These are phyloP conservation scores for Taeniopygia guttata DNA, from an alignment of 2,797 vertebrate genomes.

Conservation along the genomic window DNA sequence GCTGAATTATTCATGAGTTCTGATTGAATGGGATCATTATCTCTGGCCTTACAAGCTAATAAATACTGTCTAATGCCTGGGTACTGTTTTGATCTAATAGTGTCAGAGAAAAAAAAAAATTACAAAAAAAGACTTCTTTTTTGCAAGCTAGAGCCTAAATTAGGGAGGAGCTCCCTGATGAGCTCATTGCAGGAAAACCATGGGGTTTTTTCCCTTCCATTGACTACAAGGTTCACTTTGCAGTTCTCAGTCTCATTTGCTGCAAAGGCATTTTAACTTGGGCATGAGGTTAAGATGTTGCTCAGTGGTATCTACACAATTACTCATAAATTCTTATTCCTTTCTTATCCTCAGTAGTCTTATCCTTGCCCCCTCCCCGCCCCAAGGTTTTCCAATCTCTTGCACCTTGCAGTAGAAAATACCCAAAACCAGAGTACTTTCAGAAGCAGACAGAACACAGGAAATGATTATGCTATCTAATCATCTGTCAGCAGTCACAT, in stretches of 20 bases:
- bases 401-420: background rate
- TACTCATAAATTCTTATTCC: background rate
- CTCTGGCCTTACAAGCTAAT: constrained; percentile 79
- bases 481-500: constrained; percentile 62
- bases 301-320: background rate
- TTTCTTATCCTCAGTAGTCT: background rate
- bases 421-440: constrained; percentile 12
- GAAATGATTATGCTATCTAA: constrained; percentile 56
- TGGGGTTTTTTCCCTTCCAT: background rate
- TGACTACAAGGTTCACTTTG: constrained; percentile 22
- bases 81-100: constrained; percentile 79
- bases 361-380: background rate
- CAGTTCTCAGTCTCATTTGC: background rate
- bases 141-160: constrained; percentile 63
- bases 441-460: constrained; percentile 22
- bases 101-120: constrained; percentile 50
- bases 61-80: constrained; percentile 79
- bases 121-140: constrained; percentile 39
- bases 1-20: constrained; percentile 79
- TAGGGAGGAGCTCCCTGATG: constrained; percentile 65
- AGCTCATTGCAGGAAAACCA: constrained; percentile 51
- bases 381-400: background rate
- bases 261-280: constrained; percentile 37
- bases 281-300: background rate
- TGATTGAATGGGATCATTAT: constrained; percentile 82